Evolutionary conservation across 2,797 vertebrate species (phyloP).

Genomic region (Coregonus ussuriensis): DNA sequence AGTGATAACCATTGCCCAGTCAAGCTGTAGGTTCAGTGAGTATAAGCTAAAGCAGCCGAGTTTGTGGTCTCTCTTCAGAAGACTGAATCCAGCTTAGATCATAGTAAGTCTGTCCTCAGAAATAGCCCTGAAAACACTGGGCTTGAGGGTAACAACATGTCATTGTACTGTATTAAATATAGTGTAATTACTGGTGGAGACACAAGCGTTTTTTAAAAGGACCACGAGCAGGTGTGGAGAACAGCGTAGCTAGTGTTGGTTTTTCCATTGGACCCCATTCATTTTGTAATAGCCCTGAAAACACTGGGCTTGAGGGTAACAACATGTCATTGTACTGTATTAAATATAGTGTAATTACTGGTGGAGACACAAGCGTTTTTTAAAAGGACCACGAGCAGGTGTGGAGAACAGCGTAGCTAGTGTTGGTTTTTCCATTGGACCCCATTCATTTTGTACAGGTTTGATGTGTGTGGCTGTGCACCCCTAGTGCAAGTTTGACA

Average conservation of each 20-base stretch:
- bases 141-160: background rate
- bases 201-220: background rate
- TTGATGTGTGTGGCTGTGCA: too few relatives aligned
- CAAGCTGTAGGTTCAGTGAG: too few relatives aligned
- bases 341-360: background rate
- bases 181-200: background rate
- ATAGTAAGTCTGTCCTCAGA: background rate
- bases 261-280: too few relatives aligned
- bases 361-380: background rate
- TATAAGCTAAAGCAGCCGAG: background rate
- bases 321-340: background rate
- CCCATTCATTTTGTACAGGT: too few relatives aligned
- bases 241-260: background rate
- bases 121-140: background rate
- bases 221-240: background rate
- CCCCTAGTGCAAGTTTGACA: too few relatives aligned
- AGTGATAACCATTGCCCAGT: too few relatives aligned
- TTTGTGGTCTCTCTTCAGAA: slow-evolving; percentile 4
- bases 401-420: background rate
- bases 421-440: too few relatives aligned
- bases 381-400: background rate
- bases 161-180: too few relatives aligned
- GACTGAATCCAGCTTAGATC: background rate
- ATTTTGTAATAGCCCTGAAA: background rate
- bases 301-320: background rate